Evolutionary conservation across 2,113 vertebrate species (phyloP), one percentile per base, ranked within the genome.

Genomic region (Bubo blakistoni): DNA sequence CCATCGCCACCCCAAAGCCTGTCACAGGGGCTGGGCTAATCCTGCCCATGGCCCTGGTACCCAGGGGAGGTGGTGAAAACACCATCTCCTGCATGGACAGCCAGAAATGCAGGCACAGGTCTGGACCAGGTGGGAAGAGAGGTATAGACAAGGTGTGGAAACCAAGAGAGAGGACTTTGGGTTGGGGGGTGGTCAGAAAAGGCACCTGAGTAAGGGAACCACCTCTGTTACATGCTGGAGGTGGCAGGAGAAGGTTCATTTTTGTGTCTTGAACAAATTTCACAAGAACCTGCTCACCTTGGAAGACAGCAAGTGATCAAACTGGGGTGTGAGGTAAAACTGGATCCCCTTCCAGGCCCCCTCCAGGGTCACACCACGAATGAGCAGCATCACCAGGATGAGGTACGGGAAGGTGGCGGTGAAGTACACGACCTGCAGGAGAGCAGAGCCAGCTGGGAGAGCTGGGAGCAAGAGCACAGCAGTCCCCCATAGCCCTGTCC

Each of bases 341-440:
- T 66, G 97, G 95, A 99, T 98, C 81, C 98, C 98, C 81, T 98
- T 98, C 98, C 98, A 98, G 81, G 98, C 98, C 78, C 98, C 98
- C 10, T 98, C 98, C 82, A 98, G 94, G 11, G 98, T 99, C 88
- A 98, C 98, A 0, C 98, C 98, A 3, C 98, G 98, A 47, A 98
- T 94, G 12, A 99, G 96, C 91, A 99, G 95, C 98, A 99, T 98
- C 96, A 98, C 58, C 73, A 99, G 96, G 92, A 99, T 98, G 97
- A 99, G 94, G 92, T 98, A 98, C 0, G 98, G 98, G 95, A 99
- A 99, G 5, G 98, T 99, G 91, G 98, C 98, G 0, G 98, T 99
- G 97, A 99, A 98, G 63, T 99, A 99, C 59, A 99, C 98, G 3
- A 99, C 98, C 98, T 99, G 97, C 0, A 7, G 58, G 62, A 83